phyloP scores from a whole-genome alignment of 2,113 vertebrate species.

The Perca flavescens region DNA sequence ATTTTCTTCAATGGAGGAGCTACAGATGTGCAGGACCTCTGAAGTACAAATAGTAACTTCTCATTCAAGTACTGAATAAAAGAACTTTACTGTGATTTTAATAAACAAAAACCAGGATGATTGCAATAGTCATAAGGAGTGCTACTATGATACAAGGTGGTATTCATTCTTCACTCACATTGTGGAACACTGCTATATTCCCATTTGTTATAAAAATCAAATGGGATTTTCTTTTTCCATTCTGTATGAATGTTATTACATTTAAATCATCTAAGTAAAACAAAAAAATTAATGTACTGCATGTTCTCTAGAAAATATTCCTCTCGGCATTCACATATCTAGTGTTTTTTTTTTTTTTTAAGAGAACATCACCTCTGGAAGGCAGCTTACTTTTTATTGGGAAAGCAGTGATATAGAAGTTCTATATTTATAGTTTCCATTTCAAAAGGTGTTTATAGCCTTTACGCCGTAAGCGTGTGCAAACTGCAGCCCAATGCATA shows the following conservation, averaged over 20 bases:
- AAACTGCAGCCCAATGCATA: slow-evolving; percentile 12
- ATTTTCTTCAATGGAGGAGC: background rate
- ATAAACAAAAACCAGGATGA: background rate
- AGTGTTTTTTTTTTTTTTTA: background rate
- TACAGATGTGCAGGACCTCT: background rate
- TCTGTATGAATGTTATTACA: background rate
- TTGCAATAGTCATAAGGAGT: background rate
- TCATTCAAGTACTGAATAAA: slow-evolving; percentile 20
- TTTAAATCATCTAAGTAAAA: background rate
- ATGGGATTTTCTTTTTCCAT: too few relatives aligned
- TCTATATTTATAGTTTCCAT: slow-evolving; percentile 11
- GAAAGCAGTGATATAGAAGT: background rate
- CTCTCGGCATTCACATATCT: background rate
- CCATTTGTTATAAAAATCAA: background rate
- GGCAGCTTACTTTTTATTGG: background rate
- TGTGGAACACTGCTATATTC: background rate
- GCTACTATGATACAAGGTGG: background rate
- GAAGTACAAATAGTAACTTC: background rate
- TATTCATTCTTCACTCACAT: background rate
- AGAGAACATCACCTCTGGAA: background rate
- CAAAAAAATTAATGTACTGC: background rate
- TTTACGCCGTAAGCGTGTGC: background rate
- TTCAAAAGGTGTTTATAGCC: slow-evolving; percentile 4
- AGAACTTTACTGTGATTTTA: background rate
- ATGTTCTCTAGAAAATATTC: background rate